These are phyloP conservation scores for Xiphophorus birchmanni DNA, from an alignment of 2,797 vertebrate genomes.

Conservation along the genomic window DNA sequence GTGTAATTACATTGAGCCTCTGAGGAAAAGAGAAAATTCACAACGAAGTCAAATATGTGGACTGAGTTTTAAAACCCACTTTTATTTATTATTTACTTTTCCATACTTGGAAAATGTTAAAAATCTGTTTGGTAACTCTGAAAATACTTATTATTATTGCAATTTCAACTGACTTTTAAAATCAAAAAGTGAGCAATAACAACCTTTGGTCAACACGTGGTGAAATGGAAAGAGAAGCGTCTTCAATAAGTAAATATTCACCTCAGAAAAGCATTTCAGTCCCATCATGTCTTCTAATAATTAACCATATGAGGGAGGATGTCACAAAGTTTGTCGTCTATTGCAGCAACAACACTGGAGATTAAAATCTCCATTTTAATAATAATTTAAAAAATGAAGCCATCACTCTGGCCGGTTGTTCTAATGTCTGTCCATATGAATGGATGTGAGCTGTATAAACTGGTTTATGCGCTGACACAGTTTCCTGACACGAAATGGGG, in stretches of 20 bases:
- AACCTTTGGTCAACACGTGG: neutral
- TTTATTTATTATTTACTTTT: neutral
- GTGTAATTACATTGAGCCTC: neutral
- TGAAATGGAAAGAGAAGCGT: neutral
- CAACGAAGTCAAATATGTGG: neutral
- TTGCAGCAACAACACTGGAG: neutral
- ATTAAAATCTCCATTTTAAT: neutral
- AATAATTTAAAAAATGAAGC: too few species aligned
- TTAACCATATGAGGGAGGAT: neutral
- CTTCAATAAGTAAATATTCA: neutral
- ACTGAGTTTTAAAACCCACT: neutral
- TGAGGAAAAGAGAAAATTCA: neutral
- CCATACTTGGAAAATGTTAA: neutral
- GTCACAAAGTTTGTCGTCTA: neutral
- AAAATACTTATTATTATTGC: conserved; percentile 48
- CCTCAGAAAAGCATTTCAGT: neutral
- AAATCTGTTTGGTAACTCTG: neutral
- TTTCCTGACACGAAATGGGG: neutral
- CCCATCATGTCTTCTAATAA: conserved; percentile 1
- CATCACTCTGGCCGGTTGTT: neutral
- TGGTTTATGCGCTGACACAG: neutral
- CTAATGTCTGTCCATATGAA: neutral
- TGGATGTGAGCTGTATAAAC: neutral
- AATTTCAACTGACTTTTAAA: conserved; percentile 50
- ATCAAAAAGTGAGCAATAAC: conserved; percentile 25